Conservation (phyloP, 2,113 vertebrate species). For the Todiramphus chloris region DNA sequence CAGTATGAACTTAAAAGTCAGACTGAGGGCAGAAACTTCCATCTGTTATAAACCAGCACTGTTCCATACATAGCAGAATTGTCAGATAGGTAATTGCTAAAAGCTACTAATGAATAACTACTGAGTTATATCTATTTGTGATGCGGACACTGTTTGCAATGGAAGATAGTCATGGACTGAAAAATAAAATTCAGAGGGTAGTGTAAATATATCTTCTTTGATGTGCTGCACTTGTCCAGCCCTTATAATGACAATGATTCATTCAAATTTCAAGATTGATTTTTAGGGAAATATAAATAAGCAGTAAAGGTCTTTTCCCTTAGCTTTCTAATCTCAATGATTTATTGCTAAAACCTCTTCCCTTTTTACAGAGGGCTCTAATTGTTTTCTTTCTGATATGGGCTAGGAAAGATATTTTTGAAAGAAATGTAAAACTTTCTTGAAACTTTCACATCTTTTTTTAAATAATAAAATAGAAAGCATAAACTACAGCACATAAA, state of each 20-base stretch:
- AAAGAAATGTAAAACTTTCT: neutral
- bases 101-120: neutral
- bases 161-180: neutral
- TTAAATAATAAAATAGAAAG: neutral
- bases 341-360: neutral
- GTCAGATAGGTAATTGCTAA: neutral
- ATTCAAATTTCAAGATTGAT: neutral
- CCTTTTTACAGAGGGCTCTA: neutral
- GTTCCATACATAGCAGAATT: neutral
- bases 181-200: neutral
- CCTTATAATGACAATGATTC: neutral
- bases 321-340: constrained; percentile 14
- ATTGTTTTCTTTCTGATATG: neutral
- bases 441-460: neutral
- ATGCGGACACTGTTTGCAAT: neutral
- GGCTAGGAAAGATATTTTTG: neutral
- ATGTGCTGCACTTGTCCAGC: neutral
- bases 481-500: neutral
- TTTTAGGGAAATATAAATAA: constrained; percentile 38
- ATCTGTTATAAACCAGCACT: neutral
- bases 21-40: neutral
- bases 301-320: neutral
- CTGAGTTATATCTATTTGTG: neutral
- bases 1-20: neutral
- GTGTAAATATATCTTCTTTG: neutral